Conservation (phyloP, 2,797 vertebrate genomes). For the Spinus pinus region DNA sequence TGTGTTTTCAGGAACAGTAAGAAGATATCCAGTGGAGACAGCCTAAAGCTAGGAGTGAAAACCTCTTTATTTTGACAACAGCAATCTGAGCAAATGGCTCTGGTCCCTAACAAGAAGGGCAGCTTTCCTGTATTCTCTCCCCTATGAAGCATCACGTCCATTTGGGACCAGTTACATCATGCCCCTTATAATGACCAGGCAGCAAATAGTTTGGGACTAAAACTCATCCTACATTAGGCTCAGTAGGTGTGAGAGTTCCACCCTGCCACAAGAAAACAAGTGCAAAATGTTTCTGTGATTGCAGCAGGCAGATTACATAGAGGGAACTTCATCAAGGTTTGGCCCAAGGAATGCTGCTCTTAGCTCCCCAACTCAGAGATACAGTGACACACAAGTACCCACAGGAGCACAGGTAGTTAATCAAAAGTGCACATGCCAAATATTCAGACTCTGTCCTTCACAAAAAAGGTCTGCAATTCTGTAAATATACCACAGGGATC, state of each 20-base stretch:
- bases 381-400: background rate
- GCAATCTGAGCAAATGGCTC: background rate
- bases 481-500: background rate
- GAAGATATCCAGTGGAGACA: background rate
- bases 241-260: background rate
- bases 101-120: background rate
- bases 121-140: background rate
- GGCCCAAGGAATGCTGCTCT: background rate
- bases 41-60: background rate
- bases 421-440: background rate
- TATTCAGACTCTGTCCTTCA: background rate
- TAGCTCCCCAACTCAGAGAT: background rate
- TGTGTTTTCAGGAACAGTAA: background rate
- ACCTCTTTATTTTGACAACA: background rate
- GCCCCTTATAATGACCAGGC: background rate
- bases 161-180: background rate
- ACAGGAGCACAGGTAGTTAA: background rate
- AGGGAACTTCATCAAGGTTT: background rate
- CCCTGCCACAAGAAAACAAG: background rate
- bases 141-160: background rate
- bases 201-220: background rate
- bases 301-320: background rate
- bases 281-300: background rate
- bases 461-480: background rate
- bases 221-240: background rate